Conservation (phyloP, 2,797 vertebrate genomes). For the Anableps anableps region DNA sequence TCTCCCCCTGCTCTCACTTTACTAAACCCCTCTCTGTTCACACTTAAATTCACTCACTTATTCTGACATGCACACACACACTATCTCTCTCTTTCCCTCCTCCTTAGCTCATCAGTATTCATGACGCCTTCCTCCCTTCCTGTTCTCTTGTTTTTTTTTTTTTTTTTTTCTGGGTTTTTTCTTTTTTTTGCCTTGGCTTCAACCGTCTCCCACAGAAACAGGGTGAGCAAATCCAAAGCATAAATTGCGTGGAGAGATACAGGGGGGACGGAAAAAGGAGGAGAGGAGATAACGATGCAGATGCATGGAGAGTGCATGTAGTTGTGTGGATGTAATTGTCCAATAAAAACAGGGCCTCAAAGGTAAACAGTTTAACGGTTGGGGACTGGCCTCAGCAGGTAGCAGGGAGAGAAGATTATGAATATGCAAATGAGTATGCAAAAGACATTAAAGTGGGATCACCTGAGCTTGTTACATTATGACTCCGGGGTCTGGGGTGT, state of each 20-base stretch:
- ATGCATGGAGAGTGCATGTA: constrained; percentile 62
- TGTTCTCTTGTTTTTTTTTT: constrained; percentile 75
- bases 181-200: constrained; percentile 68
- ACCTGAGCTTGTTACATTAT: constrained; percentile 78
- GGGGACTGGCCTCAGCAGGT: constrained; percentile 75
- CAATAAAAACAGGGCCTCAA: constrained; percentile 77
- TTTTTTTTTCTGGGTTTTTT: constrained; percentile 32
- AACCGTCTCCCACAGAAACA: constrained; percentile 76
- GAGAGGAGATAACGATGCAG: constrained; percentile 49
- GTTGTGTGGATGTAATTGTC: constrained; percentile 76
- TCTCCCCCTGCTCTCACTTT: constrained; percentile 68
- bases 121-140: constrained; percentile 78
- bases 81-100: constrained; percentile 62
- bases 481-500: constrained; percentile 72
- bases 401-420: constrained; percentile 65
- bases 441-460: constrained; percentile 75
- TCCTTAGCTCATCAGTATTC: constrained; percentile 79
- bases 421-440: constrained; percentile 77
- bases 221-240: constrained; percentile 55
- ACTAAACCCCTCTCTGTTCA: constrained; percentile 80
- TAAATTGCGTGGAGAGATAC: constrained; percentile 49
- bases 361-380: constrained; percentile 79
- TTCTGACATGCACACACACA: constrained; percentile 68
- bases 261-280: constrained; percentile 22
- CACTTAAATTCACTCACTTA: constrained; percentile 80